Base-by-base conservation (phyloP, 2,797 vertebrate genomes). In the Poecilia wingei region DNA sequence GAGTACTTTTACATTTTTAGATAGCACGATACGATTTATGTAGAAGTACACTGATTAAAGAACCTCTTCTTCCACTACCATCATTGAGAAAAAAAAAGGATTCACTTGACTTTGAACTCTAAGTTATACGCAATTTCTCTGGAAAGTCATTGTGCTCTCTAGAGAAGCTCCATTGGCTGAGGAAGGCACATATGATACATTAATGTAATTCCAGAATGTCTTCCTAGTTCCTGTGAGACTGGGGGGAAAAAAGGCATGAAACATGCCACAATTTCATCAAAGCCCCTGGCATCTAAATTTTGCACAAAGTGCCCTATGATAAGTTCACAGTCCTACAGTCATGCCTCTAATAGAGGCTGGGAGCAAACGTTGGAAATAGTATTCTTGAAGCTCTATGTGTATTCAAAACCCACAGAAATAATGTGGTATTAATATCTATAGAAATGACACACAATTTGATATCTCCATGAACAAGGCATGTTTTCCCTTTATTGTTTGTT, bases 181-280 rank as follows among this genome's bases (percentile, higher is more conserved):
- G 5, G 31, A 36, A 39, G 9, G 25, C 43, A 70, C 22, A 70
- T 70, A 14, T 70, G 41, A 45, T 70, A 70, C 39, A 70, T 70
- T 45, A 70, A 45, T 45, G 22, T 70, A n/a, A 70, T 43, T 70
- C 68, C 25, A 45, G 25, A 70, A 69, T 69, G 39, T n/a, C 39
- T 43, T 22, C 41, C 22, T 43, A 69, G 9, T 43, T 43, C 66
- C 66, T 43, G 13, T 69, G 66, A 69, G 66, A 69, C 66, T 59
- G 57, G 57, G 10, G 36, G n/a, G 4, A 6, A 31, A 28, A 57
- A 59, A 61, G 6, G 28, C 5, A 33, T 61, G 57, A 61, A 61
- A 33, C 31, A 18, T 61, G 57, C 57, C 28, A 61, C 57, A 61
- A 31, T 61, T 61, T 31, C 28, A 61, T 61, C 28, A 61, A 31